phyloP scores from a whole-genome alignment of 2,888 invertebrate genomes.

The Steinernema carpocapsae region DNA sequence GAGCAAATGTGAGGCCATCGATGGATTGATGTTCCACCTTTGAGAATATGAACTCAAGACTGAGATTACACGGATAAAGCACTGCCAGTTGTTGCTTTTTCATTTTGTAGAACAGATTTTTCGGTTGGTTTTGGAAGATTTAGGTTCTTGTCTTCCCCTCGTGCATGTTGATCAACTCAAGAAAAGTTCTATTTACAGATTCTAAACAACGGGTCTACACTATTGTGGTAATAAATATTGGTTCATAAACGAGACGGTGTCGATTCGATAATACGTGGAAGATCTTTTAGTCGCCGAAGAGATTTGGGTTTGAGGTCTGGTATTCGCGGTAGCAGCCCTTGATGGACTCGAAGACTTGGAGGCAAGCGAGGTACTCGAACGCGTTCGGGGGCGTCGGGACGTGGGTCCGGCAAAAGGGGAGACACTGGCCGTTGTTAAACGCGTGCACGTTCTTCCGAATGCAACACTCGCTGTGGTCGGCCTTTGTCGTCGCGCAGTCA shows the following conservation, averaged over 20 bases:
- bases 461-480: slow-evolving; percentile 60
- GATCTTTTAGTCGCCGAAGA: slow-evolving; percentile 61
- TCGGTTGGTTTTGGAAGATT: too few species aligned
- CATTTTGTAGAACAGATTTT: too few species aligned
- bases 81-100: too few species aligned
- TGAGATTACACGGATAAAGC: too few species aligned
- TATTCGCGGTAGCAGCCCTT: slow-evolving; percentile 56
- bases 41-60: too few species aligned
- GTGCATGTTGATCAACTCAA: background rate
- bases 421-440: slow-evolving; percentile 62
- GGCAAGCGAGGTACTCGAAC: slow-evolving; percentile 59
- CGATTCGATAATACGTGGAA: background rate
- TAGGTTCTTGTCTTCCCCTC: too few species aligned
- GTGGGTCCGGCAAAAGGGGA: slow-evolving; percentile 65
- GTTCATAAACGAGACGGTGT: background rate
- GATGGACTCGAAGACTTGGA: slow-evolving; percentile 51
- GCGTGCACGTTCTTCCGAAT: slow-evolving; percentile 52
- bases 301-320: slow-evolving; percentile 58
- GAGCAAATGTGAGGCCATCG: too few species aligned
- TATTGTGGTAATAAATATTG: background rate
- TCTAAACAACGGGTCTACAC: slow-evolving; percentile 16
- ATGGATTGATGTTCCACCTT: too few species aligned
- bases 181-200: slow-evolving; percentile 4
- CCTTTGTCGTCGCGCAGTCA: slow-evolving; percentile 64
- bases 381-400: slow-evolving; percentile 62